phyloP scores from a whole-genome alignment of 2,113 vertebrate species.

The Pluvianellus socialis region DNA sequence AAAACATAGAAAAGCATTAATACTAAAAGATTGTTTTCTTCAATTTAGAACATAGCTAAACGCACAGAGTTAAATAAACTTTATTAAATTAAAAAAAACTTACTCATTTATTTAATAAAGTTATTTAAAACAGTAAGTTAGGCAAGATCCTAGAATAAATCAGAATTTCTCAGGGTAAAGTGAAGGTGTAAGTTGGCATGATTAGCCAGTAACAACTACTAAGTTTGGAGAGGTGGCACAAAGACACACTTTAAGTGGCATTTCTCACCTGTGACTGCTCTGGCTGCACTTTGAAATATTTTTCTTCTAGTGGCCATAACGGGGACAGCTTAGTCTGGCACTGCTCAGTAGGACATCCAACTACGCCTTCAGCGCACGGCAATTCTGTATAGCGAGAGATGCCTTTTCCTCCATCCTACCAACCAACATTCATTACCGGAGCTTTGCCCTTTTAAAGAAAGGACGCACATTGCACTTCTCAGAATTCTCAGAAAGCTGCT shows the following conservation, averaged over 20 bases:
- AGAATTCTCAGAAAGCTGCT: neutral
- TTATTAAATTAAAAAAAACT: too few relatives aligned
- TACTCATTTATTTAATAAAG: too few relatives aligned
- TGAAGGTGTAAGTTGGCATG: neutral
- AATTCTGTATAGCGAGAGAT: neutral
- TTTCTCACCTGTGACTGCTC: neutral
- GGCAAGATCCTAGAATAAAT: neutral
- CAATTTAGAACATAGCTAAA: neutral
- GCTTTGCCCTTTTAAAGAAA: neutral
- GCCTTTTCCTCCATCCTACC: neutral
- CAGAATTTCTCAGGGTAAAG: neutral
- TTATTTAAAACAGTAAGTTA: neutral
- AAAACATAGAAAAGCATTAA: neutral
- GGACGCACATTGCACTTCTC: neutral
- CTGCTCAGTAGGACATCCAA: neutral
- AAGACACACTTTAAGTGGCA: neutral
- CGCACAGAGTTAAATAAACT: neutral
- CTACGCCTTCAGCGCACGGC: neutral
- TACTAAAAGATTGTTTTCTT: neutral
- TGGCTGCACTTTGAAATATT: neutral
- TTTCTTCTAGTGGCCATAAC: neutral
- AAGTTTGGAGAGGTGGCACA: neutral
- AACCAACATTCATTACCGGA: rapidly evolving
- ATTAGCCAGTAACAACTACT: too few relatives aligned
- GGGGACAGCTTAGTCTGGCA: neutral